A percentile compares a stretch with the other conserved stretches of the same genome.
Evolutionary conservation across 2,797 vertebrate genomes (phyloP).

Genomic region (Sebastes steindachneri): DNA sequence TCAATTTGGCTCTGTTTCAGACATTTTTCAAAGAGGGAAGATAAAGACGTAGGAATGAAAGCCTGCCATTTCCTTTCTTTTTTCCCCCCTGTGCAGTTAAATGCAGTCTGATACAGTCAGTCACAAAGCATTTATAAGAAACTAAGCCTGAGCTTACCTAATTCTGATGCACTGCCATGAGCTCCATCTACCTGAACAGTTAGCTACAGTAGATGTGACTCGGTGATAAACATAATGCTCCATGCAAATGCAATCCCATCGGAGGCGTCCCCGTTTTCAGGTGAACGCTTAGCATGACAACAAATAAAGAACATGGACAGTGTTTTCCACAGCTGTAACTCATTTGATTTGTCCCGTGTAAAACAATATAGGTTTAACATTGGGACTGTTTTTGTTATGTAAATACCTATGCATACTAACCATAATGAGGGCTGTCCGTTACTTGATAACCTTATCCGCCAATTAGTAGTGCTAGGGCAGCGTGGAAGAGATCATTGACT

Average conservation of each 20-base stretch:
- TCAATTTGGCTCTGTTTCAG: constrained; percentile 3
- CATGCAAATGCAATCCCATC: constrained; percentile 66
- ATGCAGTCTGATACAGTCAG: constrained; percentile 14
- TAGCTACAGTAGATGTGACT: constrained; percentile 44
- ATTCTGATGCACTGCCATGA: constrained; percentile 29
- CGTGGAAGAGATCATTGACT: constrained; percentile 1
- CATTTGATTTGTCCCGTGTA: constrained; percentile 32
- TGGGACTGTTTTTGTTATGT: constrained; percentile 11
- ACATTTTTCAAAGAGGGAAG: background rate
- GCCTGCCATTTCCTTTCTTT: background rate
- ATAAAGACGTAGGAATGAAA: constrained; percentile 16
- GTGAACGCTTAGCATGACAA: constrained; percentile 57
- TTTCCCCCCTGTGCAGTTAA: background rate
- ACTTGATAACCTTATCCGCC: constrained; percentile 22
- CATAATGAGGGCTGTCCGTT: constrained; percentile 4
- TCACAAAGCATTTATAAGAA: constrained; percentile 30
- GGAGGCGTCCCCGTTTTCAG: constrained; percentile 71
- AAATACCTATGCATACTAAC: constrained; percentile 14
- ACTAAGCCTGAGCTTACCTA: constrained; percentile 24
- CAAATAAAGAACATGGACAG: constrained; percentile 25
- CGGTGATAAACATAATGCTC: constrained; percentile 56
- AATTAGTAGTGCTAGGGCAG: constrained; percentile 11
- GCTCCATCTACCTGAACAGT: constrained; percentile 41
- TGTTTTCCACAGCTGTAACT: constrained; percentile 51
- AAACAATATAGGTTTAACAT: constrained; percentile 11